phyloP scores from a whole-genome alignment of 1,140 invertebrate species.

The Acromyrmex echinatior region DNA sequence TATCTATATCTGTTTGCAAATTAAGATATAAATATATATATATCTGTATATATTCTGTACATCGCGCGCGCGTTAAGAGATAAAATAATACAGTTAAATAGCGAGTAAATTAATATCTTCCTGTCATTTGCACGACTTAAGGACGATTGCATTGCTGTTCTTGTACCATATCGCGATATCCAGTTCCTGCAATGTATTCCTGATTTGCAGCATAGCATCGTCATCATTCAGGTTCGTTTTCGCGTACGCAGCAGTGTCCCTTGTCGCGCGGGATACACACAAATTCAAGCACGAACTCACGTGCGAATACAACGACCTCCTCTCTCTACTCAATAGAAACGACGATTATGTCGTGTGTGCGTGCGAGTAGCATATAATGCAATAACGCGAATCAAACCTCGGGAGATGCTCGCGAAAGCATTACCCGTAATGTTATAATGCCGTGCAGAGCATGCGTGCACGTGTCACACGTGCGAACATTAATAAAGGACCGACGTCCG shows the following conservation, averaged over 20 bases:
- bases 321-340: slow-evolving; percentile 14
- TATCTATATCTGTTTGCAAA: not conserved
- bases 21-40: not conserved
- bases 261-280: slow-evolving; percentile 57
- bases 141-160: not conserved
- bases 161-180: slow-evolving; percentile 31
- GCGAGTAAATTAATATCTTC: not conserved
- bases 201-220: slow-evolving; percentile 40
- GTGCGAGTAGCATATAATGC: slow-evolving; percentile 63
- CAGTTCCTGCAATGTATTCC: slow-evolving; percentile 25
- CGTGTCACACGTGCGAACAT: slow-evolving; percentile 44
- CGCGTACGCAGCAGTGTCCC: slow-evolving; percentile 36
- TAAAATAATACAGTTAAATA: not conserved
- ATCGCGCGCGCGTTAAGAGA: not conserved
- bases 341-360: slow-evolving; percentile 51
- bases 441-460: slow-evolving; percentile 45
- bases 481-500: slow-evolving; percentile 61
- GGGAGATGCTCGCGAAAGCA: slow-evolving; percentile 70
- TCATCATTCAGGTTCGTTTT: slow-evolving; percentile 57
- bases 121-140: slow-evolving; percentile 10
- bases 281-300: slow-evolving; percentile 55
- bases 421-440: slow-evolving; percentile 71
- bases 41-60: not conserved
- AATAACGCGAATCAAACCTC: slow-evolving; percentile 69
- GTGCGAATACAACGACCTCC: slow-evolving; percentile 42